phyloP scores from a whole-genome alignment of 2,888 invertebrate genomes.

The Nomada flava region DNA sequence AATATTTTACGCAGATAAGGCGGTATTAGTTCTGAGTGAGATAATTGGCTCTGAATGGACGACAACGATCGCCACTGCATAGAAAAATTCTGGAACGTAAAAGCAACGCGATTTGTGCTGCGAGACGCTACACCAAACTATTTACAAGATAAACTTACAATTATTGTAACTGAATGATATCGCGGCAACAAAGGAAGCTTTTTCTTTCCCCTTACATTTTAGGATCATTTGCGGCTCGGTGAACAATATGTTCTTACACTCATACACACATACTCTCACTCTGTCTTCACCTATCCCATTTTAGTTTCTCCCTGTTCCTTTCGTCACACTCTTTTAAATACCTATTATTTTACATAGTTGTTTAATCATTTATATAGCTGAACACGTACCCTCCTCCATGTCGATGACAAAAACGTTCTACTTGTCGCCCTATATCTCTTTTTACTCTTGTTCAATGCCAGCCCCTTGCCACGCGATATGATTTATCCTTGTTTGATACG shows the following conservation, averaged over 20 bases:
- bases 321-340: constrained; percentile 72
- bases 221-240: constrained; percentile 39
- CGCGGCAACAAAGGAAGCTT: constrained; percentile 37
- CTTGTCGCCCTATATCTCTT: background rate
- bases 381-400: constrained; percentile 40
- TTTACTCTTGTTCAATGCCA: constrained; percentile 7
- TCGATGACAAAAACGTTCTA: constrained; percentile 21
- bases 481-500: background rate
- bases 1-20: too few species aligned
- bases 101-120: constrained; percentile 40
- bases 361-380: constrained; percentile 41
- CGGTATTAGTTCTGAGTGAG: too few species aligned
- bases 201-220: constrained; percentile 7
- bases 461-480: constrained; percentile 23
- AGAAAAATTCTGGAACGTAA: constrained; percentile 15
- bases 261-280: constrained; percentile 14
- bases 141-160: constrained; percentile 51
- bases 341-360: constrained; percentile 75
- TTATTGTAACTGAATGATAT: constrained; percentile 35
- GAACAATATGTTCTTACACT: constrained; percentile 24
- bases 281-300: background rate
- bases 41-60: background rate
- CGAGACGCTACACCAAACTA: constrained; percentile 39
- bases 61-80: background rate
- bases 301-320: constrained; percentile 45